These are phyloP conservation scores for Bradypodion pumilum DNA, from an alignment of 2,797 vertebrate genomes.

Conservation along the genomic window DNA sequence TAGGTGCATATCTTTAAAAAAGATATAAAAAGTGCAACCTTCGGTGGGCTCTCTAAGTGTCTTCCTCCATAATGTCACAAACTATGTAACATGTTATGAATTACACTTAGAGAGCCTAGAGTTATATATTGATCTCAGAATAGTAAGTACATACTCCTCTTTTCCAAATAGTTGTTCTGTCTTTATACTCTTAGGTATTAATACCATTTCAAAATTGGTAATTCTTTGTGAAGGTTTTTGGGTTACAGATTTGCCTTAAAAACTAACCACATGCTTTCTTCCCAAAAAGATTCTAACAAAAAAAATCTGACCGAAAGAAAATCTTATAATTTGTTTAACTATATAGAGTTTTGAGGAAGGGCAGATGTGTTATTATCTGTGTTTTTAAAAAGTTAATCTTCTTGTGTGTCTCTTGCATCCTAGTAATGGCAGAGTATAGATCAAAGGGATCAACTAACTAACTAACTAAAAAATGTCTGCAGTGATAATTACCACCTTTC, in stretches of 20 bases:
- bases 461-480: too few relatives aligned
- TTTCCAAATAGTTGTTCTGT: not conserved
- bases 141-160: too few relatives aligned
- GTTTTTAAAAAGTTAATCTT: not conserved
- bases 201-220: not conserved
- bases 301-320: not conserved
- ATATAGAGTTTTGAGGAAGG: too few relatives aligned
- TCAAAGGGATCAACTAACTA: too few relatives aligned
- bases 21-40: not conserved
- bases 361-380: too few relatives aligned
- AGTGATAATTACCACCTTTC: too few relatives aligned
- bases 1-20: not conserved
- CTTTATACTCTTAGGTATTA: not conserved
- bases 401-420: not conserved
- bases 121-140: not conserved
- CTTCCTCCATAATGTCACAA: not conserved
- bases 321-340: too few relatives aligned
- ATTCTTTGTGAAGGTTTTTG: not conserved
- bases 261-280: not conserved
- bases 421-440: too few relatives aligned
- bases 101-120: not conserved
- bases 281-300: not conserved
- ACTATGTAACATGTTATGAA: not conserved
- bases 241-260: not conserved
- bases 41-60: not conserved